These are phyloP conservation scores for Drosophila anomalipes DNA, from an alignment of 2,888 invertebrate genomes.

Conservation along the genomic window DNA sequence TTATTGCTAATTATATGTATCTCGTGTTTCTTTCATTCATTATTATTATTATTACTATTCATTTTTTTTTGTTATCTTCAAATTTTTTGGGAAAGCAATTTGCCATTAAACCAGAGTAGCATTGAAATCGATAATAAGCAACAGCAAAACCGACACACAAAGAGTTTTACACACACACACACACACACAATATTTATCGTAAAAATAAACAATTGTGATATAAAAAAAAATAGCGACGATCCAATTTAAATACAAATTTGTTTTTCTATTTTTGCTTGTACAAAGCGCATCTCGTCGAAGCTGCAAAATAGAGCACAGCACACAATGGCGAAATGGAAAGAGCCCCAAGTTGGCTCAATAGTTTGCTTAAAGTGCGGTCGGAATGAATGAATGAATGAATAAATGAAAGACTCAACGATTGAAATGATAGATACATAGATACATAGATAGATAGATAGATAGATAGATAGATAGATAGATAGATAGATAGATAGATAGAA, in stretches of 20 bases:
- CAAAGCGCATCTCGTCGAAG: neutral
- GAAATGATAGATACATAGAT: conserved; percentile 29
- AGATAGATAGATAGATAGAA: conserved; percentile 29
- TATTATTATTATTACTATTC: conserved; percentile 17
- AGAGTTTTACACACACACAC: neutral
- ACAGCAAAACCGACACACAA: conserved; percentile 12
- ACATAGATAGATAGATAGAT: conserved; percentile 12
- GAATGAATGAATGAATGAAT: conserved; percentile 27
- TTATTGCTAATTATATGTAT: conserved; percentile 65
- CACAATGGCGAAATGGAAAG: conserved; percentile 22
- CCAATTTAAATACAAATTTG: conserved; percentile 60
- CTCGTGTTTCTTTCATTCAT: conserved; percentile 34
- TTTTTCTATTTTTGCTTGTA: neutral
- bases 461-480: conserved; percentile 22
- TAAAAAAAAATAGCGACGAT: conserved; percentile 15
- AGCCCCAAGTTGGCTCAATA: conserved; percentile 44
- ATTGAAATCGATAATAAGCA: conserved; percentile 52
- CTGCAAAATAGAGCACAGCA: conserved; percentile 11
- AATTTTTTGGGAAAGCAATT: conserved; percentile 45
- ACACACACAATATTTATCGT: conserved; percentile 29
- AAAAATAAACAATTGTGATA: conserved; percentile 49
- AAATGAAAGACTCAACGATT: neutral
- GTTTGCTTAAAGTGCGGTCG: conserved; percentile 38
- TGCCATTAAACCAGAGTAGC: conserved; percentile 43
- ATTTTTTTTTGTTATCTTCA: neutral